Evolutionary conservation across 2,888 invertebrate genomes (phyloP).

Genomic region (Psylliodes chrysocephalus): DNA sequence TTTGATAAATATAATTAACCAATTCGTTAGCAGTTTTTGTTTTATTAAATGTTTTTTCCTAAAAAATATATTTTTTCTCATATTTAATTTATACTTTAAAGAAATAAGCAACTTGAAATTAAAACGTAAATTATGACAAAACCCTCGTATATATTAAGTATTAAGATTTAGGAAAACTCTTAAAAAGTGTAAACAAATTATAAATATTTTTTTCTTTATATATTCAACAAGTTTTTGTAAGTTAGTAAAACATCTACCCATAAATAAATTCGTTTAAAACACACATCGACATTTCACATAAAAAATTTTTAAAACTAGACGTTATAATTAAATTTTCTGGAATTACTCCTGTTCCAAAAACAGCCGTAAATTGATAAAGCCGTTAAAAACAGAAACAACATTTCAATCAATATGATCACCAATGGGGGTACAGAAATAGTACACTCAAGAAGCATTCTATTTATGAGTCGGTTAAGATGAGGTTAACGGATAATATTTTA

Average conservation of each 20-base stretch:
- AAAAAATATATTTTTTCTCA: no score
- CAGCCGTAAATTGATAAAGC: constrained; percentile 7
- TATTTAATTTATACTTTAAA: no score
- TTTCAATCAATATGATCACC: constrained; percentile 1
- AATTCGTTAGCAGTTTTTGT: no score
- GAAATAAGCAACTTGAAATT: no score
- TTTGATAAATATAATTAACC: no score
- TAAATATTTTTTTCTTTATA: no score
- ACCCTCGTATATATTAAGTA: no score
- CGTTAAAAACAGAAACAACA: background rate
- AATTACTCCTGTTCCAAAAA: constrained; percentile 2
- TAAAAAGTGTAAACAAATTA: no score
- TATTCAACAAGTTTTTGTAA: no score
- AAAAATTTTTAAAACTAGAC: background rate
- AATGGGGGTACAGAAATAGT: constrained; percentile 1
- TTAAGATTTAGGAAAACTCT: no score
- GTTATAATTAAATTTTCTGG: constrained; percentile 5
- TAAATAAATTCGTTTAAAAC: constrained; percentile 4
- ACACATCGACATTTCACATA: background rate
- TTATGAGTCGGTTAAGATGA: background rate
- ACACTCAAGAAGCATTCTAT: constrained; percentile 4
- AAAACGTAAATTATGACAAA: no score
- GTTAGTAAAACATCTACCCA: background rate
- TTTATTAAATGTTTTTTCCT: no score
- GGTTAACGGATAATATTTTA: background rate